Conservation (phyloP, 2,113 vertebrate genomes). For the Lipophrys pholis region DNA sequence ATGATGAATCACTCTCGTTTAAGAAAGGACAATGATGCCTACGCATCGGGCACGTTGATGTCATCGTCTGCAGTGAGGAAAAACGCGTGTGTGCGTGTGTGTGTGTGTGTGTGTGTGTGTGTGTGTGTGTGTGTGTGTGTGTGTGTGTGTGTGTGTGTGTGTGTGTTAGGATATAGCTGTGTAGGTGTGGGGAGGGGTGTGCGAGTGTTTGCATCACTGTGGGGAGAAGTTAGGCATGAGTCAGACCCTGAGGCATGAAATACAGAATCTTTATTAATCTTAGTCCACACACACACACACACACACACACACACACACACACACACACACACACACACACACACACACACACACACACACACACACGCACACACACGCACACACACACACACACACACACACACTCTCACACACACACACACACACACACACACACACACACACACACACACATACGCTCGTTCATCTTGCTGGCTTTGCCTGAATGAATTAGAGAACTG, state of each 20-base stretch:
- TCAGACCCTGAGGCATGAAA: slow-evolving; percentile 58
- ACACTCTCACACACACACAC: background rate
- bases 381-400: background rate
- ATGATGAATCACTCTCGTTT: slow-evolving; percentile 27
- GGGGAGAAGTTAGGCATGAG: slow-evolving; percentile 44
- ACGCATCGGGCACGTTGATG: slow-evolving; percentile 26
- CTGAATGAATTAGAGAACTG: slow-evolving; percentile 60
- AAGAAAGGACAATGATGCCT: slow-evolving; percentile 12
- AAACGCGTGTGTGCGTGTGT: background rate
- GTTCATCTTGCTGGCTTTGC: slow-evolving; percentile 38
- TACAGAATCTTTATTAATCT: slow-evolving; percentile 14
- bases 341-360: background rate
- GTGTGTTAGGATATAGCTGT: slow-evolving; percentile 3
- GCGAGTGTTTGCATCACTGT: slow-evolving; percentile 51
- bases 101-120: too few species aligned
- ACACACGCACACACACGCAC: background rate
- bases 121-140: background rate
- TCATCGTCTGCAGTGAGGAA: slow-evolving; percentile 23
- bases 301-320: background rate
- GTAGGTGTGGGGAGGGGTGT: slow-evolving; percentile 17
- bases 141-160: slow-evolving; percentile 27
- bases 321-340: background rate
- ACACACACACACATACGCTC: slow-evolving; percentile 15
- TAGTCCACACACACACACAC: slow-evolving; percentile 3
- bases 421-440: slow-evolving; percentile 1